These are phyloP conservation scores for Melanargia galathea DNA, from an alignment of 2,888 invertebrate genomes.

Conservation along the genomic window DNA sequence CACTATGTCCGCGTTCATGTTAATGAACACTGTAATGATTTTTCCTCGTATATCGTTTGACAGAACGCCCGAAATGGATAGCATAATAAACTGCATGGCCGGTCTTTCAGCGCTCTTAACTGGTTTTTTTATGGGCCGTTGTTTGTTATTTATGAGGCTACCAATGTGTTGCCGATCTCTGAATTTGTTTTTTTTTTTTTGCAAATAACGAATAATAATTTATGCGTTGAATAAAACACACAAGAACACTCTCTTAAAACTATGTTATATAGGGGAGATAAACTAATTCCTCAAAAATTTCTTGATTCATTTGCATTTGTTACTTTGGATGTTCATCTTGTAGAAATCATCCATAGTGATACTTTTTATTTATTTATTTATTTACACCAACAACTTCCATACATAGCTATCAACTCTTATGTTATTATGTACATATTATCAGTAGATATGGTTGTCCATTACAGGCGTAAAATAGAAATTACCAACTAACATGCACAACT, in stretches of 20 bases:
- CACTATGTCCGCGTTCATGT: conserved; percentile 30
- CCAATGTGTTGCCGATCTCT: conserved; percentile 12
- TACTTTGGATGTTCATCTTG: too few species aligned
- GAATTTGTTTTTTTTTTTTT: conserved; percentile 12
- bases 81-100: conserved; percentile 34
- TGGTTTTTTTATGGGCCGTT: conserved; percentile 32
- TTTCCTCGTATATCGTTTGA: conserved; percentile 29
- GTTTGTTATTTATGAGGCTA: conserved; percentile 26
- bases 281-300: too few species aligned
- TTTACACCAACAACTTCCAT: too few species aligned
- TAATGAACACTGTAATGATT: conserved; percentile 35
- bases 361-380: too few species aligned
- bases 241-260: background rate
- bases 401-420: too few species aligned
- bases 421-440: too few species aligned
- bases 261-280: background rate
- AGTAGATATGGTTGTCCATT: too few species aligned
- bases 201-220: background rate
- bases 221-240: background rate
- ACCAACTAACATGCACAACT: too few species aligned
- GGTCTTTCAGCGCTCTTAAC: conserved; percentile 35
- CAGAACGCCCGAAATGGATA: conserved; percentile 31
- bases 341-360: too few species aligned
- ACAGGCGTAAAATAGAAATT: too few species aligned
- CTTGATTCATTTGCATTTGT: too few species aligned